These are phyloP conservation scores for Antechinus stuartii DNA, from an alignment of 2,113 vertebrate species.

Conservation along the genomic window DNA sequence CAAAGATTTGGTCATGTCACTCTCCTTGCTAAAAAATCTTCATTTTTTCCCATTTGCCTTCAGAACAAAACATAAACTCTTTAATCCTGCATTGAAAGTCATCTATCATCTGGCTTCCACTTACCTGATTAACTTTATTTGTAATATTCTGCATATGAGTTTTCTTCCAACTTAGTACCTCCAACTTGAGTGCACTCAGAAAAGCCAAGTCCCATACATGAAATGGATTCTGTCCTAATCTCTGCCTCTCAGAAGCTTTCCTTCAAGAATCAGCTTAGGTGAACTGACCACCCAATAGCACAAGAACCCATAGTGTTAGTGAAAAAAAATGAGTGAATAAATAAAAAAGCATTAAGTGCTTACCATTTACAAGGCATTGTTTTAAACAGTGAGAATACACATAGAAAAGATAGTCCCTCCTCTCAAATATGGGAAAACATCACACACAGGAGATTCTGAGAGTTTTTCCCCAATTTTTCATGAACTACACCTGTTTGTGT, in stretches of 20 bases:
- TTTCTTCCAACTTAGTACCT: not conserved
- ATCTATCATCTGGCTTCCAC: not conserved
- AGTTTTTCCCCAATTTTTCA: not conserved
- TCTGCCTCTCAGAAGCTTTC: not conserved
- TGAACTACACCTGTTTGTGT: not conserved
- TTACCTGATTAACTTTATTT: not conserved
- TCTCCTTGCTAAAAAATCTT: not conserved
- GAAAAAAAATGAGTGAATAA: not conserved
- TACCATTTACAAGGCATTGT: not conserved
- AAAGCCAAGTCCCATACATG: not conserved
- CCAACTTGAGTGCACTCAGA: not conserved
- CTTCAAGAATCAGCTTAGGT: not conserved
- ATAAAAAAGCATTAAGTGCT: not conserved
- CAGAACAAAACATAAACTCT: not conserved
- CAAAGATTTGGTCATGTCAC: not conserved
- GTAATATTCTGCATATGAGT: not conserved
- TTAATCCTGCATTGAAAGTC: not conserved
- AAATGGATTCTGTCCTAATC: not conserved
- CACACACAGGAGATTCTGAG: not conserved
- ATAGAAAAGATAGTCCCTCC: not conserved
- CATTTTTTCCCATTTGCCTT: not conserved
- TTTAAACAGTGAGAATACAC: not conserved
- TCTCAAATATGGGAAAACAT: not conserved
- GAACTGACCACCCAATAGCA: not conserved
- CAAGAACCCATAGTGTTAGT: not conserved